Base-by-base conservation (phyloP, 2,888 invertebrate genomes). In the Amphipoea lucens region DNA sequence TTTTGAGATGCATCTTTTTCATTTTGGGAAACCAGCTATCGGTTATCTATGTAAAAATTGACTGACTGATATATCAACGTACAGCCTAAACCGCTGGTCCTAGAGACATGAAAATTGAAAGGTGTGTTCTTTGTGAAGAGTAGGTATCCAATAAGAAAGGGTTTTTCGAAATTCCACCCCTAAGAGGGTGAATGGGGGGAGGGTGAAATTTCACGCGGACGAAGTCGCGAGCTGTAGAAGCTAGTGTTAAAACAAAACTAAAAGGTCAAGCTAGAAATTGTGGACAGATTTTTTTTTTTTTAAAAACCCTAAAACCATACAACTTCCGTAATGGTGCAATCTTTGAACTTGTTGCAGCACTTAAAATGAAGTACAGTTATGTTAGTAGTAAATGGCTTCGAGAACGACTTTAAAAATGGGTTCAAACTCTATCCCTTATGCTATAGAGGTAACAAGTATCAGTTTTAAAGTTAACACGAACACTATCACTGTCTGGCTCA, bases 251-350 rank as follows among this genome's bases (percentile, higher is more conserved):
- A 67, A 77, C 68, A 78, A 78, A 62, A 62, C n/a, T 42, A 5
- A 80, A 80, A 81, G 68, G 74, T 48, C 74, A 60, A n/a, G 57
- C 20, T 29, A 74, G 57, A 78, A 69, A 69, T 20, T 29, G 14
- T 12, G 1, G 7, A 45, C 17, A 20, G 5, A 23, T 57, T 57
- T 62, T 81, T 63, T 9, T 69, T 29, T 73, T 80, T 74, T 80
- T 62, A 54, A 62, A 9, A 62, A 40, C 6, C 42, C 17, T 74
- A 40, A 40, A 68, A 54, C 45, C 14, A 45, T 36, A 60, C 40
- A 45, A 40, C 54, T 20, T 62, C n/a, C 36, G 60, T 74, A 40
- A 54, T n/a, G 36, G 67, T 20, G 40, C 40, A 54, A 36, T 54
- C 36, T 80, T 40, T n/a, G 14, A 51, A 36, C 12, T 48, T 48